Evolutionary conservation across 2,113 vertebrate genomes (phyloP).

Genomic region (Arizona elegans): DNA sequence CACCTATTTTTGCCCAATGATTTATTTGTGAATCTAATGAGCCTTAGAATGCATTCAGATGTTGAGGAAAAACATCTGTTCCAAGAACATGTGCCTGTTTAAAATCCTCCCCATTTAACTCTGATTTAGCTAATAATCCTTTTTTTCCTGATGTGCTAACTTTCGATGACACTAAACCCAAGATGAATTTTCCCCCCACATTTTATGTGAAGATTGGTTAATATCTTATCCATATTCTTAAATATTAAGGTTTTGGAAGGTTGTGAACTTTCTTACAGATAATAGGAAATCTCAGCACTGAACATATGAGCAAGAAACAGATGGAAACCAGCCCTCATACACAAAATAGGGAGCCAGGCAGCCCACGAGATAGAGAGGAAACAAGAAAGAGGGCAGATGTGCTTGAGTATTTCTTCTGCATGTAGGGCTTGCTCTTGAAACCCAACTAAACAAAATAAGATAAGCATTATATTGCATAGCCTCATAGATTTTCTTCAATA

Average conservation of each 20-base stretch:
- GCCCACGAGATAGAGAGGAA: background rate
- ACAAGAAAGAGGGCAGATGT: background rate
- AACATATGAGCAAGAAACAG: background rate
- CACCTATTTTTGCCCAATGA: background rate
- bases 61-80: background rate
- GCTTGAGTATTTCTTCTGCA: background rate
- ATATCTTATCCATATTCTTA: background rate
- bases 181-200: background rate
- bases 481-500: background rate
- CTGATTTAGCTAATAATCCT: background rate
- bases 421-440: background rate
- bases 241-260: background rate
- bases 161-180: background rate
- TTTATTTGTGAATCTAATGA: background rate
- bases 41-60: background rate
- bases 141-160: background rate
- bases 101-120: background rate
- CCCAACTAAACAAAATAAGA: background rate
- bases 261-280: background rate
- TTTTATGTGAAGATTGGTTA: background rate
- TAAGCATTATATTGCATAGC: background rate
- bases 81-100: background rate
- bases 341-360: background rate
- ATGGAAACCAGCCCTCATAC: background rate
- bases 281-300: background rate